phyloP scores from a whole-genome alignment of 2,888 invertebrate genomes.

The Nemapogon koenigi region DNA sequence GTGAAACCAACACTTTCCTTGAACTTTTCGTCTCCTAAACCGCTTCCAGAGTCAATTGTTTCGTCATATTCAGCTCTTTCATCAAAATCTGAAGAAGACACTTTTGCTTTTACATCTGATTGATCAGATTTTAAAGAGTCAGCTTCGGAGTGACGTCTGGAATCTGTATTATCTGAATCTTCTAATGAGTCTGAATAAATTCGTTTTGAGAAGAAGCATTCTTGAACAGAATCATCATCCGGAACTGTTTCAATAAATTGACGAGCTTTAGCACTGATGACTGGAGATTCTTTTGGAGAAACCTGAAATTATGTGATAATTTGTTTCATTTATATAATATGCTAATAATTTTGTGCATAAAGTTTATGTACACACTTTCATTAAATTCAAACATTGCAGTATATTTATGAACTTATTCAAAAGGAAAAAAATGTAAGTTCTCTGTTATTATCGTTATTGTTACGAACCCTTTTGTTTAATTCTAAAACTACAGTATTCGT shows the following conservation, averaged over 20 bases:
- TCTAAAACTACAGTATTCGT: too few relatives aligned
- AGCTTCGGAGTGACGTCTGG: constrained; percentile 56
- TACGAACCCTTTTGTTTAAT: too few relatives aligned
- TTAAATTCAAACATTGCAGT: too few relatives aligned
- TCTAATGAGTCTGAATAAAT: constrained; percentile 60
- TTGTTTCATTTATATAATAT: constrained; percentile 38
- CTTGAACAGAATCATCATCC: constrained; percentile 60
- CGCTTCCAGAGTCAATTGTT: constrained; percentile 54
- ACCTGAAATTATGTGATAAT: constrained; percentile 30
- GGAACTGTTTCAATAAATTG: constrained; percentile 63
- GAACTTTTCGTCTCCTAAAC: constrained; percentile 57
- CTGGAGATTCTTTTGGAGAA: constrained; percentile 51
- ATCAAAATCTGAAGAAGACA: constrained; percentile 58
- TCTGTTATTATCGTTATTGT: too few relatives aligned
- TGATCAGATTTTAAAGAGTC: constrained; percentile 60
- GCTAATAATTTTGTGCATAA: constrained; percentile 36
- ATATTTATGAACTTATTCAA: too few relatives aligned
- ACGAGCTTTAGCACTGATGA: constrained; percentile 58
- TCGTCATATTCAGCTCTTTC: constrained; percentile 58
- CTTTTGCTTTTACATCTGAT: constrained; percentile 52
- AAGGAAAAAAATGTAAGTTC: too few relatives aligned
- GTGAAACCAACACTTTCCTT: constrained; percentile 55
- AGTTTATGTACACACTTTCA: too few relatives aligned
- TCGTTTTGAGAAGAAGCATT: constrained; percentile 60
- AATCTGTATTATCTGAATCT: constrained; percentile 58